Evolutionary conservation across 2,113 vertebrate genomes (phyloP).

Genomic region (Oreochromis spilurus): DNA sequence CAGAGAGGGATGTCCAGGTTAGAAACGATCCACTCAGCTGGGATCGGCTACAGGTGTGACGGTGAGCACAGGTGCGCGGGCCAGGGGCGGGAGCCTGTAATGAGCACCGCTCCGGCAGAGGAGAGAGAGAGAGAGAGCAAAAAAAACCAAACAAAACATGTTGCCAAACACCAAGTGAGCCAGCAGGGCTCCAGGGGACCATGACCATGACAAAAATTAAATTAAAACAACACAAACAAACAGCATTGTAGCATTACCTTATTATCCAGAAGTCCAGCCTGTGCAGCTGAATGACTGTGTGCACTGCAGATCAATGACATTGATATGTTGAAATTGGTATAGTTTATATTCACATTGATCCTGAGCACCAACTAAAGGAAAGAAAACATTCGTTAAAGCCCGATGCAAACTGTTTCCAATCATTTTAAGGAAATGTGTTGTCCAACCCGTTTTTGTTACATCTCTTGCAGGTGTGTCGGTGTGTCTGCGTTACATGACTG

Average conservation of each 20-base stretch:
- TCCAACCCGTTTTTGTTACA: neutral
- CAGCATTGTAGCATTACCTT: neutral
- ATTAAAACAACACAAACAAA: neutral
- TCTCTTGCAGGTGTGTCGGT: neutral
- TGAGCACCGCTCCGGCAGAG: no score
- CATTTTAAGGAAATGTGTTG: neutral
- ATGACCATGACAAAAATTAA: neutral
- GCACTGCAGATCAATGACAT: neutral
- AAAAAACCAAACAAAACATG: no score
- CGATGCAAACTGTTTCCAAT: neutral
- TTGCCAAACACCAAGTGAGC: no score
- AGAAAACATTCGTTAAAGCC: neutral
- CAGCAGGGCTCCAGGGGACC: no score
- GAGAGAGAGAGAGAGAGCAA: no score
- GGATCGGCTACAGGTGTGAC: no score
- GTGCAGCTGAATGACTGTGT: neutral
- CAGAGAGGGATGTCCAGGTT: no score
- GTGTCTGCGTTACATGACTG: conserved; percentile 29
- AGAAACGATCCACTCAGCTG: no score
- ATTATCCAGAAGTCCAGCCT: neutral
- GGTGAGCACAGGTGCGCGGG: no score
- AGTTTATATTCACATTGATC: neutral
- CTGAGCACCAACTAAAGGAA: neutral
- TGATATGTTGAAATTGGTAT: neutral
- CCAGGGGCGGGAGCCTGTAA: no score